These are phyloP conservation scores for Drosophila infuscata DNA, from an alignment of 2,888 invertebrate species.

Conservation along the genomic window DNA sequence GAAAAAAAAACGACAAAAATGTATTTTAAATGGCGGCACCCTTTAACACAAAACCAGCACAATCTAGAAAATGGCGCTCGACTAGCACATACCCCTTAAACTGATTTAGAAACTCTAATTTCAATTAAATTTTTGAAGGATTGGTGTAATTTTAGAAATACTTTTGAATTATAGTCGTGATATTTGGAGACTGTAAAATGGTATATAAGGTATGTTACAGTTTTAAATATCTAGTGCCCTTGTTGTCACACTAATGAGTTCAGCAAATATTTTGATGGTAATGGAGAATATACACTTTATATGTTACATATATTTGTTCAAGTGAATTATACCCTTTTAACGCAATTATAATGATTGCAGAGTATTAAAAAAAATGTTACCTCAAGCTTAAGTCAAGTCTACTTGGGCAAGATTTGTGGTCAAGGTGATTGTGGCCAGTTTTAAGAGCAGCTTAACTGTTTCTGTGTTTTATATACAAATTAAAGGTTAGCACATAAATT, in stretches of 20 bases:
- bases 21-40: slow-evolving; percentile 52
- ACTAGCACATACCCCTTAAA: not conserved
- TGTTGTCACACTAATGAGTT: not conserved
- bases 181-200: not conserved
- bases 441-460: slow-evolving; percentile 35
- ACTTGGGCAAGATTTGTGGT: slow-evolving; percentile 46
- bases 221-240: not conserved
- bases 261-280: not conserved
- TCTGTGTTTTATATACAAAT: slow-evolving; percentile 32
- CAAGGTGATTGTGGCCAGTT: slow-evolving; percentile 48
- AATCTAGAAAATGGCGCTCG: not conserved
- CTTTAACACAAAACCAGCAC: slow-evolving; percentile 33
- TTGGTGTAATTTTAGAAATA: not conserved
- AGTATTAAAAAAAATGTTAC: slow-evolving; percentile 28
- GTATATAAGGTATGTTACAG: not conserved
- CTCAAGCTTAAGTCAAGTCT: slow-evolving; percentile 36
- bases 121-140: not conserved
- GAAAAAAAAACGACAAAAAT: slow-evolving; percentile 36
- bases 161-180: not conserved
- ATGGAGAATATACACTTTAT: not conserved
- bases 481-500: slow-evolving; percentile 60
- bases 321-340: not conserved
- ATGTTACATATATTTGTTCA: not conserved
- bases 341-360: not conserved
- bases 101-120: not conserved